Evolutionary conservation across 2,888 invertebrate species (phyloP).

Genomic region (Drosophila mulleri): DNA sequence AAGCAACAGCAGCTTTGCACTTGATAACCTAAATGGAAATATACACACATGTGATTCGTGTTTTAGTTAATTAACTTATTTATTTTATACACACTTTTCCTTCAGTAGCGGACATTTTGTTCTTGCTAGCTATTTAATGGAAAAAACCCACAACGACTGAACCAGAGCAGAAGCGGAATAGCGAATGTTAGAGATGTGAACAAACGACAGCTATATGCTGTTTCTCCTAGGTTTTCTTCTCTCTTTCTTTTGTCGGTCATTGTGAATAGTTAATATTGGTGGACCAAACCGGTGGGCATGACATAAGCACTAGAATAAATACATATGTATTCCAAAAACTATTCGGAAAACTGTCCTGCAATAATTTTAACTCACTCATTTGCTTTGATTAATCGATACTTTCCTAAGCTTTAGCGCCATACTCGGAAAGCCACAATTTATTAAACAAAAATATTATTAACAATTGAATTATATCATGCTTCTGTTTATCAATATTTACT

Average conservation of each 20-base stretch:
- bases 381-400: constrained; percentile 23
- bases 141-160: constrained; percentile 25
- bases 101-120: constrained; percentile 70
- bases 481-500: background rate
- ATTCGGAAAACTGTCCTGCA: background rate
- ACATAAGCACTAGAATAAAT: background rate
- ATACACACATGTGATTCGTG: background rate
- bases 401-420: constrained; percentile 11
- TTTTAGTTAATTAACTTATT: constrained; percentile 13
- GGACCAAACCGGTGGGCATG: background rate
- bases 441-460: background rate
- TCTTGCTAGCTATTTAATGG: constrained; percentile 18
- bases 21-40: constrained; percentile 89
- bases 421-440: background rate
- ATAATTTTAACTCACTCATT: background rate
- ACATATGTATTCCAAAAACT: background rate
- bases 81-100: constrained; percentile 67
- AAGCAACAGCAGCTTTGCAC: constrained; percentile 98
- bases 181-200: constrained; percentile 28
- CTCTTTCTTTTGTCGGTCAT: constrained; percentile 25
- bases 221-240: background rate
- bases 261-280: constrained; percentile 16
- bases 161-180: constrained; percentile 17
- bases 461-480: background rate
- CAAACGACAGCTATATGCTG: constrained; percentile 5